Evolutionary conservation across 2,113 vertebrate genomes (phyloP), one percentile per base, ranked within the genome.

Genomic region (Grammomys dolichurus): DNA sequence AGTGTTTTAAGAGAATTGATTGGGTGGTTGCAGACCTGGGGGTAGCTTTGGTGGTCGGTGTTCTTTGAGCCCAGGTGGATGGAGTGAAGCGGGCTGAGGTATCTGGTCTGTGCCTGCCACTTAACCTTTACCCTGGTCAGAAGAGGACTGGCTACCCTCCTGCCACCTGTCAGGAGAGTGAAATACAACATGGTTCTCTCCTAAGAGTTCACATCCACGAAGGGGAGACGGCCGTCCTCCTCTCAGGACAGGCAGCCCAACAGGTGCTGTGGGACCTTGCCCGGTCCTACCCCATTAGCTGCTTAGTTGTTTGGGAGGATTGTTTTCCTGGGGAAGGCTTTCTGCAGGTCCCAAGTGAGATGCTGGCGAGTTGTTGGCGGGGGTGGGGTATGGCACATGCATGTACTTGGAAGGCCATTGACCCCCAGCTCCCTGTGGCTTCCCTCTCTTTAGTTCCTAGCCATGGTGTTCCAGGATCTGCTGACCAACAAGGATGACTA

Each of bases 381-480:
- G 4, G 5, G n/a, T 1, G 16, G 43, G 22, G 12, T 28, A 7
- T n/a, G 72, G 28, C 3, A 48, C 20, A 67, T 19, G 84, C 40
- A 0, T 46, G 82, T 6, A 26, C 20, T 4, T 48, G 7, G n/a
- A 28, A 17, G 24, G 33, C 70, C 51, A 0, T 6, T 8, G 2
- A 40, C 24, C 51, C 51, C 0, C 31, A 93, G 60, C 56, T 4
- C 33, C 2, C 0, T 1, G 0, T 67, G 65, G 3, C 3, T 89
- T 56, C 4, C 75, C 40, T 91, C 63, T 3, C n/a, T 48, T 51
- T 88, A 99, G 99, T 99, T 99, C 97, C 98, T 99, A 95, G 99
- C 99, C 5, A 99, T 99, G 99, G 99, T 99, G 94, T 99, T 99
- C 98, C 99, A 99, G 97, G 99, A 99, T 91, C 98, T 99, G 88